These are phyloP conservation scores for Leptinotarsa lineolata DNA, from an alignment of 1,140 invertebrate genomes.

Conservation along the genomic window DNA sequence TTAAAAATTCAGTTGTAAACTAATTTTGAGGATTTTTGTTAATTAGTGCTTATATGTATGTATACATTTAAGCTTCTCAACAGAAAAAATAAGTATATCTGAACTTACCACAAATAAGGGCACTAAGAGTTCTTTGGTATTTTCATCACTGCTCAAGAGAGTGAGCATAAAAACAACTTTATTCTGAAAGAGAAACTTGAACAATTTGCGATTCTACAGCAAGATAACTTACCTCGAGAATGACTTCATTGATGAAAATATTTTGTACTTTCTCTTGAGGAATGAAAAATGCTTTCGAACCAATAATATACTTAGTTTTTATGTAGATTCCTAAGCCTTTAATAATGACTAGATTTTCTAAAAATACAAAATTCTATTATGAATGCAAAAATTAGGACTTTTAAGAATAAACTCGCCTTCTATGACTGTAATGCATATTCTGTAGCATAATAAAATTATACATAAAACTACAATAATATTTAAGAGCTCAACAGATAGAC, in stretches of 20 bases:
- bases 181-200: slow-evolving; percentile 20
- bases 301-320: slow-evolving; percentile 17
- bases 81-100: background rate
- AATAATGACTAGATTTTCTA: slow-evolving; percentile 24
- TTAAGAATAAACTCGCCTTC: background rate
- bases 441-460: slow-evolving; percentile 2
- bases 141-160: slow-evolving; percentile 15
- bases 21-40: too few species aligned
- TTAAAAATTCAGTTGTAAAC: too few species aligned
- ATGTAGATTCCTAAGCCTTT: slow-evolving; percentile 19
- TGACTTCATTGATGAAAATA: slow-evolving; percentile 30
- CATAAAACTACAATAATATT: background rate
- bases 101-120: slow-evolving; percentile 19
- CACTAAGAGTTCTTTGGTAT: slow-evolving; percentile 11
- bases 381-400: too few species aligned
- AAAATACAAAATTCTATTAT: background rate
- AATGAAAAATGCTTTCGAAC: slow-evolving; percentile 11
- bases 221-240: slow-evolving; percentile 21
- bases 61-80: background rate
- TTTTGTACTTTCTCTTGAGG: slow-evolving; percentile 27
- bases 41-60: background rate
- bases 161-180: slow-evolving; percentile 24
- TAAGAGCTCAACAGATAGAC: background rate
- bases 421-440: background rate
- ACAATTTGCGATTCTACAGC: background rate